Evolutionary conservation across 2,888 invertebrate species (phyloP), one percentile per base, ranked within the genome.

Genomic region (Crematogaster levior): DNA sequence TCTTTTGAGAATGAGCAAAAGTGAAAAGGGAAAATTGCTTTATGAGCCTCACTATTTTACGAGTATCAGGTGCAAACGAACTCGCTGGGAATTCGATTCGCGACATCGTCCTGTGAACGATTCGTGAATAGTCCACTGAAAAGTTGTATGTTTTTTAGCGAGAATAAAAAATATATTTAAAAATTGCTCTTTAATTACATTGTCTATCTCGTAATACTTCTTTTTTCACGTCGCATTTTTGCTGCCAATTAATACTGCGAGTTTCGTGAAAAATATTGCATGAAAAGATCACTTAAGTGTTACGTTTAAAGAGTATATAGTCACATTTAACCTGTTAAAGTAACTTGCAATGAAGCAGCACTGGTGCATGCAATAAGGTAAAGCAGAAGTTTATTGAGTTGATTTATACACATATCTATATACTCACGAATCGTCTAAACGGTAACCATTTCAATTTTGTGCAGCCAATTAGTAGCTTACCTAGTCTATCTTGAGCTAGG

Each of bases 51-150:
- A 21, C 12, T 30, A 24, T 30, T 77, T 77, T 66, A 68, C 56
- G 56, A 79, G 56, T 21, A 30, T 27, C 53, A 40, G 18, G 24
- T 43, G 34, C 43, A 51, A 72, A 63, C n/a, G 10, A 70, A 70
- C 40, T 77, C 68, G 79, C n/a, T 58, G 66, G 58, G 77, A 84
- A 84, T 73, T 61, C 53, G 51, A 80, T 61, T 66, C 40, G 24
- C 63, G 56, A 79, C 37, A 53, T n/a, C 34, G 58, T 18, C 77
- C 72, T 74, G 81, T 61, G 77, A 80, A 74, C 72, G 56, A 72
- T 60, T 46, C 66, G 60, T 81, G 74, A 84, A 86, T 53, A 79
- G 43, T 51, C 74, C 66, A 63, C 63, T 86, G 72, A 65, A 73
- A 43, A 43, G 30, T 7, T 18, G 15, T 75, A n/a, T n/a, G n/a